Conservation (phyloP, 1,140 invertebrate genomes). For the Physella acuta region DNA sequence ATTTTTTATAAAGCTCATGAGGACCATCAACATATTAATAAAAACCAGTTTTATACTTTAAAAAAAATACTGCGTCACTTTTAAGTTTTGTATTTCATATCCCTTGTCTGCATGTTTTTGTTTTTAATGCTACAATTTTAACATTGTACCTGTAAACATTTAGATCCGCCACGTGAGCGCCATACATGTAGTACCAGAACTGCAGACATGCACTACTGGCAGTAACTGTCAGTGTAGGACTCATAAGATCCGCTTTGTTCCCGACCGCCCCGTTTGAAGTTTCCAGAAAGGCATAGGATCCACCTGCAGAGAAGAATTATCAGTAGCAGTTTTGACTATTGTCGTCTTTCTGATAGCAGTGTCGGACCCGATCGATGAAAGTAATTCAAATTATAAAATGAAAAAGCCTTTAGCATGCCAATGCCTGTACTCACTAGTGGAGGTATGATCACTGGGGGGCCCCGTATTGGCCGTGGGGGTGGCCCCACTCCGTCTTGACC, state of each 20-base stretch:
- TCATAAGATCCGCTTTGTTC: not conserved
- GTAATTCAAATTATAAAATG: not conserved
- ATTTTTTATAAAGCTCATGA: not conserved
- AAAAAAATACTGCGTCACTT: too few relatives aligned
- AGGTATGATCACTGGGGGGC: constrained; percentile 51
- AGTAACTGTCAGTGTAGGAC: not conserved
- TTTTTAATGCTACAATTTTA: not conserved
- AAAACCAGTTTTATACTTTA: not conserved
- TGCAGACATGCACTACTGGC: not conserved
- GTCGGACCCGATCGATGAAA: not conserved
- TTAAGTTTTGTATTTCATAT: too few relatives aligned
- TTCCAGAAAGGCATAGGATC: constrained; percentile 17
- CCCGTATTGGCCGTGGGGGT: constrained; percentile 43
- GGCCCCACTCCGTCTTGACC: constrained; percentile 39
- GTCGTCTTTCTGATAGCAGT: not conserved
- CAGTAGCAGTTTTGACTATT: not conserved
- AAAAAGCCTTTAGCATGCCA: not conserved
- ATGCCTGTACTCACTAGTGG: not conserved
- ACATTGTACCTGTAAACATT: constrained; percentile 12
- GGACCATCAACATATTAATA: not conserved
- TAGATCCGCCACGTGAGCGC: not conserved
- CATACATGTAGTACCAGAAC: constrained; percentile 21
- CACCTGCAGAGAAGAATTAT: not conserved
- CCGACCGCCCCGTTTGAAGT: not conserved
- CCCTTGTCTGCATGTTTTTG: too few relatives aligned